These are phyloP conservation scores for Archocentrus centrarchus DNA, from an alignment of 2,113 vertebrate species.

Conservation along the genomic window DNA sequence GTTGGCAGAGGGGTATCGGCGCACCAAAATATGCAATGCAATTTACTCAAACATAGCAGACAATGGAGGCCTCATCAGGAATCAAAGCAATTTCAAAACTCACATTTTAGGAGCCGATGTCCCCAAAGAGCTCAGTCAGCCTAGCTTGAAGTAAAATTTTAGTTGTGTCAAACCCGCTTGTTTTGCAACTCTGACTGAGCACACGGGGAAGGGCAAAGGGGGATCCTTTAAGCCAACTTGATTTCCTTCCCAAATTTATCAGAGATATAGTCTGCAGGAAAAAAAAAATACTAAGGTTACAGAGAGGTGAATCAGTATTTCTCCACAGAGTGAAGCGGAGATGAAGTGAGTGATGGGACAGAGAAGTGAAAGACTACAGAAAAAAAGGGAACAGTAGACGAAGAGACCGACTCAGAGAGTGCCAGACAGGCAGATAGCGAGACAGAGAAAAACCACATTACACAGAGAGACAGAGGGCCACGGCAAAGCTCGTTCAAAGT, in stretches of 20 bases:
- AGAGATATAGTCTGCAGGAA: neutral
- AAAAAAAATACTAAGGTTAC: neutral
- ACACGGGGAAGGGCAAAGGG: neutral
- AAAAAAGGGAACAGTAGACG: neutral
- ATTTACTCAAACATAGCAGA: conserved; percentile 38
- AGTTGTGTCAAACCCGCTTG: neutral
- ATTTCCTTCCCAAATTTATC: neutral
- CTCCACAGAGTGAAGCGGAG: neutral
- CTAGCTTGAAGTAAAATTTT: neutral
- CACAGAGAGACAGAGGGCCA: conserved; percentile 23
- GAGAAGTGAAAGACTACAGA: neutral
- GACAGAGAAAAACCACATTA: conserved; percentile 23
- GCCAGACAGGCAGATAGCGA: conserved; percentile 14
- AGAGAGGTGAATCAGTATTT: neutral
- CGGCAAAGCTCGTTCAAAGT: conserved; percentile 27
- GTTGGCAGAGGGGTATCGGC: neutral
- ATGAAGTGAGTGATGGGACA: conserved; percentile 23
- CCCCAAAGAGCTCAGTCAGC: neutral
- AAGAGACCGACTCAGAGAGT: conserved; percentile 22
- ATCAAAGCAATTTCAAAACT: conserved; percentile 32
- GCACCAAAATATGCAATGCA: neutral
- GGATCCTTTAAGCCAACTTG: neutral
- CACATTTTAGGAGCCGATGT: neutral
- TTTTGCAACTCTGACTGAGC: neutral
- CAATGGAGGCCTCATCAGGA: conserved; percentile 24